Percentiles rank a stretch among this genome's conserved stretches.
Conservation (phyloP, 2,113 vertebrate genomes). For the Gorsachius goisagi region DNA sequence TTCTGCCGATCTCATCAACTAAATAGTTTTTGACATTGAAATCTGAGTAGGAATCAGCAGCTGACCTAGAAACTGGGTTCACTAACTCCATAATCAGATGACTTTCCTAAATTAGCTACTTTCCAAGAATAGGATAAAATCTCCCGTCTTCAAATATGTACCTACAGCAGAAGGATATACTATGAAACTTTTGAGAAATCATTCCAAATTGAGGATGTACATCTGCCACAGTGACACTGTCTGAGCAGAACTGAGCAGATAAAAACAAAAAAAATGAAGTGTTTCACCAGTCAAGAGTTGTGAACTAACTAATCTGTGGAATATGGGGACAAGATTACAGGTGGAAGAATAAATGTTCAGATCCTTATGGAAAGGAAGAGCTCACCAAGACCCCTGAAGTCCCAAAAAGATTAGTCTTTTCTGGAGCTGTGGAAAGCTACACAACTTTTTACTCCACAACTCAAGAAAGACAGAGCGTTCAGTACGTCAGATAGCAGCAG, state of each 20-base stretch:
- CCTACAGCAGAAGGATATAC: neutral
- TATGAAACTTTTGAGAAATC: rapidly evolving
- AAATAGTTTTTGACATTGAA: neutral
- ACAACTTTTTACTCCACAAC: neutral
- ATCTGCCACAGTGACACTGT: neutral
- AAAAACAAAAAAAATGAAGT: neutral
- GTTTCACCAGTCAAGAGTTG: neutral
- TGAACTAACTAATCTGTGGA: neutral
- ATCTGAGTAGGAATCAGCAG: neutral
- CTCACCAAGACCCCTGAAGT: neutral
- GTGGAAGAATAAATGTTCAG: neutral
- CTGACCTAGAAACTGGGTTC: neutral
- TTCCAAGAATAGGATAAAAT: neutral
- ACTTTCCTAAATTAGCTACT: neutral
- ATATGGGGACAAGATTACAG: neutral
- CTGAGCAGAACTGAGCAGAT: neutral
- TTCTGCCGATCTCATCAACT: rapidly evolving
- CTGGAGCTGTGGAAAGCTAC: neutral
- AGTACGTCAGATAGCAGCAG: neutral
- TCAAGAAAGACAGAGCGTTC: neutral
- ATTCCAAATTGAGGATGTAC: neutral
- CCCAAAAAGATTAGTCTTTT: neutral
- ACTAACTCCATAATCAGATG: neutral
- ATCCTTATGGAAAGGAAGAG: neutral
- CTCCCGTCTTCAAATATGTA: neutral